Evolutionary conservation across 2,888 invertebrate genomes (phyloP).

Genomic region (Leuctra nigra): DNA sequence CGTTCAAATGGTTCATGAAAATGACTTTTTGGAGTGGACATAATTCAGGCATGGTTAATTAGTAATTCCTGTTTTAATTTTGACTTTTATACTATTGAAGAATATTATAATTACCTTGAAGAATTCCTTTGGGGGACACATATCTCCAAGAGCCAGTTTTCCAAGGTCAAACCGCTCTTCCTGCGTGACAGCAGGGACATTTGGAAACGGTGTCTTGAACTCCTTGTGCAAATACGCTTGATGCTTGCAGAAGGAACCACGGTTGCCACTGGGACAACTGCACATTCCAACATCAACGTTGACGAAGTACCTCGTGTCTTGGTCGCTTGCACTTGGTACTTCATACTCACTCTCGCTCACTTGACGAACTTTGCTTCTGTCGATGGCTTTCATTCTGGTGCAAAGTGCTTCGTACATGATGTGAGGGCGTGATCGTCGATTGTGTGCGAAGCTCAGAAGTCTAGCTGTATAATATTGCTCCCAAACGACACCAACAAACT

Average conservation of each 20-base stretch:
- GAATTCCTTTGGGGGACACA: neutral
- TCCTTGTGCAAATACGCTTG: neutral
- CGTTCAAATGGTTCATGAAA: too few relatives aligned
- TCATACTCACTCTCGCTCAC: neutral
- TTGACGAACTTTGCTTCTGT: neutral
- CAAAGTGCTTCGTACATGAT: neutral
- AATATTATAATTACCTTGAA: neutral
- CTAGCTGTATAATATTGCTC: neutral
- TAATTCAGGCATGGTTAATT: neutral
- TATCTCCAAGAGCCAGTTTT: neutral
- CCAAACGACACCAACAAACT: neutral
- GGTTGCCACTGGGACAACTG: neutral
- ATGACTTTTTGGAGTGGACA: too few relatives aligned
- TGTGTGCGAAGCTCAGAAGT: neutral
- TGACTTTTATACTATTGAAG: neutral
- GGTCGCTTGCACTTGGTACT: neutral
- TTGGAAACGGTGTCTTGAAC: neutral
- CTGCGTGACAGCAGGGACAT: neutral
- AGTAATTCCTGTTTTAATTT: neutral
- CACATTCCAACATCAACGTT: neutral
- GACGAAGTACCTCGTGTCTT: neutral
- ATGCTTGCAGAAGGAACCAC: conserved; percentile 8
- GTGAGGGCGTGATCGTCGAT: neutral
- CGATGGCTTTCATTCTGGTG: neutral
- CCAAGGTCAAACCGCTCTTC: neutral